Conservation (phyloP, 2,888 invertebrate species). For the Cantharis lateralis region DNA sequence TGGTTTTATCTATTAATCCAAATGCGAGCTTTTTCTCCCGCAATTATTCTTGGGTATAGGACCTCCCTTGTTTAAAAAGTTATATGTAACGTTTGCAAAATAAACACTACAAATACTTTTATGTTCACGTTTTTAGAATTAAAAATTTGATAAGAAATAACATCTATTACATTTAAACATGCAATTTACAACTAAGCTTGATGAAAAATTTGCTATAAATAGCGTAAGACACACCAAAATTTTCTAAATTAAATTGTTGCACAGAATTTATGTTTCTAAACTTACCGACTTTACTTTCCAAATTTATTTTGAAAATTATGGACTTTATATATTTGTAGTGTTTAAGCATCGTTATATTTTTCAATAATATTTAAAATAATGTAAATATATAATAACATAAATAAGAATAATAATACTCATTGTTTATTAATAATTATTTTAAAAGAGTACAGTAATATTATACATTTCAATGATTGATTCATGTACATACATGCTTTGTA, state of each 20-base stretch:
- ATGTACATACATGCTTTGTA: neutral
- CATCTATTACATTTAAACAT: neutral
- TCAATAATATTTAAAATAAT: neutral
- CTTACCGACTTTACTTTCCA: neutral
- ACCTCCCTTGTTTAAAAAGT: neutral
- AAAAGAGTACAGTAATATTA: neutral
- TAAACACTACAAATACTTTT: neutral
- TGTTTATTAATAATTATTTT: neutral
- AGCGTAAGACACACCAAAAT: neutral
- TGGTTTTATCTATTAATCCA: neutral
- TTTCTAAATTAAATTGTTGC: neutral
- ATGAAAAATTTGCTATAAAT: neutral
- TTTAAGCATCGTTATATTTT: neutral
- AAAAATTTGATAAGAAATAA: neutral
- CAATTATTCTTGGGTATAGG: neutral
- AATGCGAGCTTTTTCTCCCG: neutral
- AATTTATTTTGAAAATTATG: too few species aligned
- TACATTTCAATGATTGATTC: neutral
- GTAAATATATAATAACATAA: neutral
- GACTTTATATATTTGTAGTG: neutral
- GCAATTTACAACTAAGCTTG: neutral
- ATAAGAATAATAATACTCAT: neutral
- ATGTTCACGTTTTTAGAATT: neutral
- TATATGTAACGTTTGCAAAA: neutral
- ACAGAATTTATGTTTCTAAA: neutral